These are phyloP conservation scores for Therioaphis trifolii DNA, from an alignment of 2,888 invertebrate species.

Conservation along the genomic window DNA sequence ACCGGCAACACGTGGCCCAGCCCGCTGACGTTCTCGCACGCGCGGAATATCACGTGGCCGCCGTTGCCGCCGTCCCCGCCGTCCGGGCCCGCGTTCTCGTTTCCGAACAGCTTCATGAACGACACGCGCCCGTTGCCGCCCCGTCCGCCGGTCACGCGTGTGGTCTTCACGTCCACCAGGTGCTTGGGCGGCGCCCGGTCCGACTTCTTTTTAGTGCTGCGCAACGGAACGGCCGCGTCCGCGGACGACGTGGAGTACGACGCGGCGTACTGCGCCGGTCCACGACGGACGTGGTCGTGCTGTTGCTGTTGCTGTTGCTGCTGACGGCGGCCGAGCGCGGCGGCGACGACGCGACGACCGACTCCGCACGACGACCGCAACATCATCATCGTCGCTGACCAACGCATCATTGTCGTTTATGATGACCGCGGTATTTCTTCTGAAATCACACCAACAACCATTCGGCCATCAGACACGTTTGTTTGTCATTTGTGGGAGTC, in stretches of 20 bases:
- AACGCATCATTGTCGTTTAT: no score
- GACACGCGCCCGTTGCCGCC: conserved; percentile 95
- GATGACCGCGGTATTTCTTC: conserved; percentile 49
- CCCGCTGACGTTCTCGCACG: conserved; percentile 77
- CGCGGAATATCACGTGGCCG: conserved; percentile 89
- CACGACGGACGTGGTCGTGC: background rate
- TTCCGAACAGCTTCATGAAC: conserved; percentile 83
- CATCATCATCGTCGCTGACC: no score
- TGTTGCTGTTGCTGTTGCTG: background rate
- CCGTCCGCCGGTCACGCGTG: conserved; percentile 81
- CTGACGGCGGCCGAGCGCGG: background rate
- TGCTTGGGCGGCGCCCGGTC: conserved; percentile 61
- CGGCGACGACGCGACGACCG: background rate
- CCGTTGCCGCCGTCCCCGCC: conserved; percentile 98
- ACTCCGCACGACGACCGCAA: conserved; percentile 29
- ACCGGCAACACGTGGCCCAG: conserved; percentile 76
- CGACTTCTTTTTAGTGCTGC: conserved; percentile 45
- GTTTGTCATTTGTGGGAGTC: conserved; percentile 6
- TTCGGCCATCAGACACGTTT: conserved; percentile 53
- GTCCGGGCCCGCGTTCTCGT: conserved; percentile 92
- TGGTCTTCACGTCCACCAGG: conserved; percentile 75
- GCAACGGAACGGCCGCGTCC: conserved; percentile 20
- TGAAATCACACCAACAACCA: conserved; percentile 60
- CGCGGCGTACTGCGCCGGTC: no score
- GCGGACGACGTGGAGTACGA: background rate